These are phyloP conservation scores for Triplophysa bombifrons DNA, from an alignment of 2,797 vertebrate species.

Conservation along the genomic window DNA sequence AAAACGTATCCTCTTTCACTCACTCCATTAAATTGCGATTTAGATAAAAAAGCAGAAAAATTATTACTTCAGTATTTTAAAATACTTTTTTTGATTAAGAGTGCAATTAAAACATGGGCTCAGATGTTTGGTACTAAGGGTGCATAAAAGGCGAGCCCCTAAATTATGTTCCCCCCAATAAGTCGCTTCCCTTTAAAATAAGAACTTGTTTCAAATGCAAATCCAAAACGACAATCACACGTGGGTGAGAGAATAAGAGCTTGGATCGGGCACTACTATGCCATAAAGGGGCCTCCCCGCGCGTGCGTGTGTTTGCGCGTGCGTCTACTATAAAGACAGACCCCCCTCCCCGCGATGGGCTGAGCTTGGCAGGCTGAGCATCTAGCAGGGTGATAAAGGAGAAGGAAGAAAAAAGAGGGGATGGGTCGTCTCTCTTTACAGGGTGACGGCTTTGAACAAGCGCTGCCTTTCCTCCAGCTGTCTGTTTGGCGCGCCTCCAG, in stretches of 20 bases:
- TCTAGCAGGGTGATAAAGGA: slow-evolving; percentile 64
- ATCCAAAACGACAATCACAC: slow-evolving; percentile 55
- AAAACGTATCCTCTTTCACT: not conserved
- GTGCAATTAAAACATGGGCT: slow-evolving; percentile 1
- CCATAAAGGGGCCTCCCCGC: slow-evolving; percentile 38
- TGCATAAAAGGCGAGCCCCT: slow-evolving; percentile 36
- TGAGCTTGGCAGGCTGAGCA: slow-evolving; percentile 68
- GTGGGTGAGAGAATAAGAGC: slow-evolving; percentile 56
- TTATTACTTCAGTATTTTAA: not conserved
- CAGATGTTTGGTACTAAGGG: slow-evolving; percentile 17
- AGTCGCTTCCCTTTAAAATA: slow-evolving; percentile 50
- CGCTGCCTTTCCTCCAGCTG: slow-evolving; percentile 95
- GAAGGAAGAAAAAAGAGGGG: slow-evolving; percentile 52
- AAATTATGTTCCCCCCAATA: slow-evolving; percentile 38
- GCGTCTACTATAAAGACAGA: slow-evolving; percentile 31
- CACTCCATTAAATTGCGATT: not conserved
- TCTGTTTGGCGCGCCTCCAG: slow-evolving; percentile 93
- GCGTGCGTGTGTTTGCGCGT: slow-evolving; percentile 48
- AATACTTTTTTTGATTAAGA: not conserved
- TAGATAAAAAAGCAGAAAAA: not conserved
- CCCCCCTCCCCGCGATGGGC: slow-evolving; percentile 57
- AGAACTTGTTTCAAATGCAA: slow-evolving; percentile 57
- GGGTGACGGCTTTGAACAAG: slow-evolving; percentile 92
- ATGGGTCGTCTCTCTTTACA: slow-evolving; percentile 81
- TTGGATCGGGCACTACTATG: slow-evolving; percentile 51